phyloP scores from a whole-genome alignment of 2,797 vertebrate species.

The Jordanella pulchra region DNA sequence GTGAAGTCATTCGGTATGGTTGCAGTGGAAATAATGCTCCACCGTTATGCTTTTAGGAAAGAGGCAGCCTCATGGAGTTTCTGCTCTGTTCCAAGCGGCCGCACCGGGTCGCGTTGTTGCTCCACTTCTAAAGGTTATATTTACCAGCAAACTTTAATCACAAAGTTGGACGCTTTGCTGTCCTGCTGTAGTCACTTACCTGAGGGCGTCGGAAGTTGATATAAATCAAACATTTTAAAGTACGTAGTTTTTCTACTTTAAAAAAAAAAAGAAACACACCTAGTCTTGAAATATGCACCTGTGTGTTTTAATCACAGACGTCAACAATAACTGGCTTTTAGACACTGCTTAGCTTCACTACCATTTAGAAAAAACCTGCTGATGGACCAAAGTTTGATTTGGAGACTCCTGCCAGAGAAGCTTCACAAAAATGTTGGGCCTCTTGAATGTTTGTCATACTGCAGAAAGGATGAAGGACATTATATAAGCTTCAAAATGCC shows the following conservation, averaged over 20 bases:
- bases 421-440: neutral
- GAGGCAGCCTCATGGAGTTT: slow-evolving; percentile 70
- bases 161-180: neutral
- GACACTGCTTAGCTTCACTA: slow-evolving; percentile 4
- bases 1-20: slow-evolving; percentile 41
- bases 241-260: slow-evolving; percentile 10
- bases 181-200: neutral
- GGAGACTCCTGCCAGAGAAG: neutral
- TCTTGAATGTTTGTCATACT: neutral
- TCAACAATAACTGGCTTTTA: neutral
- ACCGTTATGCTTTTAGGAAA: slow-evolving; percentile 63
- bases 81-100: slow-evolving; percentile 24
- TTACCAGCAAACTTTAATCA: neutral
- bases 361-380: slow-evolving; percentile 5
- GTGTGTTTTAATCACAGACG: neutral
- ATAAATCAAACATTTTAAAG: slow-evolving; percentile 17
- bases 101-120: slow-evolving; percentile 6
- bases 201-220: slow-evolving; percentile 9
- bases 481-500: too few relatives aligned
- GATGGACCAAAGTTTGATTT: neutral
- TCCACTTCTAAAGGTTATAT: neutral
- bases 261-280: slow-evolving; percentile 28
- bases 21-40: slow-evolving; percentile 71
- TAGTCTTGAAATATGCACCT: slow-evolving; percentile 2
- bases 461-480: neutral